These are phyloP conservation scores for Solenopsis fugax DNA, from an alignment of 1,140 invertebrate genomes.

Conservation along the genomic window DNA sequence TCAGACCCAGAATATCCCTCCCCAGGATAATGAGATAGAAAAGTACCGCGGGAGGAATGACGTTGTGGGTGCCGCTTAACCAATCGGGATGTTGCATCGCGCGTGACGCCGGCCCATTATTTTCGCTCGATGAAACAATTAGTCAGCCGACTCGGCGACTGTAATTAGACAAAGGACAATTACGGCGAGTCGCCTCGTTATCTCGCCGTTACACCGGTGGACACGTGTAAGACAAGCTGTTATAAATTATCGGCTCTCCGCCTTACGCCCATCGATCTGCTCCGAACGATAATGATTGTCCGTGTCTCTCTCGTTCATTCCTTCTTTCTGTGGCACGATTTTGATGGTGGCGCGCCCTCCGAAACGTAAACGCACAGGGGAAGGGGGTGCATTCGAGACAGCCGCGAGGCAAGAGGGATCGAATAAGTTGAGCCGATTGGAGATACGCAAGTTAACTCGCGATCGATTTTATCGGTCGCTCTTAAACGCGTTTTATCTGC, in stretches of 20 bases:
- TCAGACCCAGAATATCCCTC: not conserved
- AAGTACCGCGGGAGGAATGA: not conserved
- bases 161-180: constrained; percentile 77
- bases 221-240: constrained; percentile 73
- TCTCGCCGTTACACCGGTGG: constrained; percentile 59
- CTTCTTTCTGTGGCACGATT: constrained; percentile 6
- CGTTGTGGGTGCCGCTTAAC: constrained; percentile 45
- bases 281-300: constrained; percentile 63
- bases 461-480: constrained; percentile 28
- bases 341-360: constrained; percentile 10
- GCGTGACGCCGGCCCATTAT: constrained; percentile 78
- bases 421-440: constrained; percentile 11
- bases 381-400: constrained; percentile 1
- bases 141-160: constrained; percentile 68
- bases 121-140: constrained; percentile 79
- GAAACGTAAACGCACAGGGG: constrained; percentile 17
- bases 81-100: constrained; percentile 48
- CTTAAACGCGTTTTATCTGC: constrained; percentile 50
- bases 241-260: constrained; percentile 63
- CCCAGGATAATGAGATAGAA: not conserved
- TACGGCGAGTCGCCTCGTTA: constrained; percentile 71
- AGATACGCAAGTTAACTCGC: constrained; percentile 53
- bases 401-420: not conserved
- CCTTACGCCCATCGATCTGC: constrained; percentile 59
- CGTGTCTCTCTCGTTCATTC: constrained; percentile 8